Evolutionary conservation across 2,113 vertebrate species (phyloP).

Genomic region (Saiga tatarica): DNA sequence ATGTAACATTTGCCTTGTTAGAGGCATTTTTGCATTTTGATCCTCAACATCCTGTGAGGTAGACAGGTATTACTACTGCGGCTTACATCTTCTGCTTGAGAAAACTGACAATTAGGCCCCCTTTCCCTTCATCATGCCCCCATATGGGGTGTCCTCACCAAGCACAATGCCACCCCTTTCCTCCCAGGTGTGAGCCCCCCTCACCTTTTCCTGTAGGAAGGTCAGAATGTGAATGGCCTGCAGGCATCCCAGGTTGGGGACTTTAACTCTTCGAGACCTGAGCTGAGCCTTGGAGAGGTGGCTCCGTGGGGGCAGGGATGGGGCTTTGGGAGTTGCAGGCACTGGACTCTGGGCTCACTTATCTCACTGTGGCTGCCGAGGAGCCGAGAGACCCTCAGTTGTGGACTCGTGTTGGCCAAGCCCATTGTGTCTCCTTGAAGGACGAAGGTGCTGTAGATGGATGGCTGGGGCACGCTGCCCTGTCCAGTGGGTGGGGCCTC

Average conservation of each 20-base stretch:
- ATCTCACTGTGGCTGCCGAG: neutral
- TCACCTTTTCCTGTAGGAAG: neutral
- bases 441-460: fast-evolving
- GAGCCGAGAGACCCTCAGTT: neutral
- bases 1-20: fast-evolving
- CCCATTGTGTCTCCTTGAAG: neutral
- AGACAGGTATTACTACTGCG: neutral
- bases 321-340: neutral
- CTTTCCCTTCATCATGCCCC: neutral
- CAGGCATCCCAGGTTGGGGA: neutral
- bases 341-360: neutral
- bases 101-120: fast-evolving
- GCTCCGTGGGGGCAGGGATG: neutral
- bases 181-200: neutral
- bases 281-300: neutral
- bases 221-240: no score
- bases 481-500: fast-evolving
- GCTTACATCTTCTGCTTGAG: neutral
- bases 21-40: neutral
- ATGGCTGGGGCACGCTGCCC: no score
- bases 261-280: neutral
- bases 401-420: neutral
- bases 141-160: fast-evolving
- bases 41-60: neutral
- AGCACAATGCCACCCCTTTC: neutral